These are phyloP conservation scores for Saxicola maurus DNA, from an alignment of 2,797 vertebrate genomes.

Conservation along the genomic window DNA sequence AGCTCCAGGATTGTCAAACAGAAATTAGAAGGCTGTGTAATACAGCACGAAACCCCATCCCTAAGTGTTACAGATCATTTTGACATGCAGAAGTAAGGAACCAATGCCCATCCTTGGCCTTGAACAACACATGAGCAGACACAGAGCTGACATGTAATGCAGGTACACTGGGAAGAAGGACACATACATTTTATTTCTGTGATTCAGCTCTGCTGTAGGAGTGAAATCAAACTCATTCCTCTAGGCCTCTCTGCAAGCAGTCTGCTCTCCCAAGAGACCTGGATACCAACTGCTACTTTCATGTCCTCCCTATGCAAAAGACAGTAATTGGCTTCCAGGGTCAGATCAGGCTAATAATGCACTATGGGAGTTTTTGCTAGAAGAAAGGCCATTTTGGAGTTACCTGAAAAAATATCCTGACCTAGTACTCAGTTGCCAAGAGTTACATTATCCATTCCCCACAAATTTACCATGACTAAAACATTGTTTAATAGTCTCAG, in stretches of 20 bases:
- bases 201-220: not conserved
- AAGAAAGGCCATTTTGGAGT: not conserved
- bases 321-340: not conserved
- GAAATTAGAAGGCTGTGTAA: not conserved
- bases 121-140: not conserved
- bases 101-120: not conserved
- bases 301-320: not conserved
- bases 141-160: rapidly evolving
- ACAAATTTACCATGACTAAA: not conserved
- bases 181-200: not conserved
- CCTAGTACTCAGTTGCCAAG: not conserved
- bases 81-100: not conserved
- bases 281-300: not conserved
- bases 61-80: not conserved
- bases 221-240: not conserved
- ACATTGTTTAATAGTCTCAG: not conserved
- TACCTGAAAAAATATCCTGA: not conserved
- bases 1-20: not conserved
- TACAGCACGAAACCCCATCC: not conserved
- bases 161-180: not conserved
- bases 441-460: not conserved
- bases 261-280: not conserved
- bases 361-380: not conserved
- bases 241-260: not conserved
- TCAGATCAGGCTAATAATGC: not conserved